phyloP scores from a whole-genome alignment of 1,140 invertebrate genomes.

The Lepidotrigona ventralis region DNA sequence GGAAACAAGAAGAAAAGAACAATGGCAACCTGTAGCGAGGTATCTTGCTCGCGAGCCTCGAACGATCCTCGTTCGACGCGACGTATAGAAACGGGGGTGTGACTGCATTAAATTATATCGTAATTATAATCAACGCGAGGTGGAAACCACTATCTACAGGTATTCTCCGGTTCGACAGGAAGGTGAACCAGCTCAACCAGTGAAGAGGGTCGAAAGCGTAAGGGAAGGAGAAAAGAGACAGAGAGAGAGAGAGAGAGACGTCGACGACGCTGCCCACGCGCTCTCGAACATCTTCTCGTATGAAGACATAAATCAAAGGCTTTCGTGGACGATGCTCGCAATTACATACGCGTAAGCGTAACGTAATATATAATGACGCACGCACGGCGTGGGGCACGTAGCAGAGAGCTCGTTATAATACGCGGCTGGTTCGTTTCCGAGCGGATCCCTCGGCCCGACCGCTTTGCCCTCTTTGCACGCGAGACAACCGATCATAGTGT shows the following conservation, averaged over 20 bases:
- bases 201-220: background rate
- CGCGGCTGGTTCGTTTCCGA: constrained; percentile 58
- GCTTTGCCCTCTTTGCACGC: constrained; percentile 37
- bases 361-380: constrained; percentile 74
- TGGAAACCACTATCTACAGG: constrained; percentile 20
- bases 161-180: constrained; percentile 40
- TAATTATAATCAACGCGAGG: constrained; percentile 34
- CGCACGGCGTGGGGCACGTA: constrained; percentile 60
- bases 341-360: constrained; percentile 76
- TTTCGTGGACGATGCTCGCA: constrained; percentile 77
- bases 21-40: background rate
- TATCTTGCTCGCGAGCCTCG: background rate
- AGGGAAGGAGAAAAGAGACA: background rate
- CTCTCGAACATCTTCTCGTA: constrained; percentile 67
- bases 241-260: background rate
- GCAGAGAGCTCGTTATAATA: constrained; percentile 72
- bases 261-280: constrained; percentile 64
- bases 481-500: constrained; percentile 66
- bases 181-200: constrained; percentile 21
- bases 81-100: constrained; percentile 17
- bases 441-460: constrained; percentile 33
- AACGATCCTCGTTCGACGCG: background rate
- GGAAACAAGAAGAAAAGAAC: background rate
- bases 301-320: constrained; percentile 79
- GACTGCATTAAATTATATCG: constrained; percentile 48